A percentile compares a stretch with the other conserved stretches of the same genome.
These are phyloP conservation scores for Glyptemys insculpta DNA, from an alignment of 2,797 vertebrate species.

Conservation along the genomic window DNA sequence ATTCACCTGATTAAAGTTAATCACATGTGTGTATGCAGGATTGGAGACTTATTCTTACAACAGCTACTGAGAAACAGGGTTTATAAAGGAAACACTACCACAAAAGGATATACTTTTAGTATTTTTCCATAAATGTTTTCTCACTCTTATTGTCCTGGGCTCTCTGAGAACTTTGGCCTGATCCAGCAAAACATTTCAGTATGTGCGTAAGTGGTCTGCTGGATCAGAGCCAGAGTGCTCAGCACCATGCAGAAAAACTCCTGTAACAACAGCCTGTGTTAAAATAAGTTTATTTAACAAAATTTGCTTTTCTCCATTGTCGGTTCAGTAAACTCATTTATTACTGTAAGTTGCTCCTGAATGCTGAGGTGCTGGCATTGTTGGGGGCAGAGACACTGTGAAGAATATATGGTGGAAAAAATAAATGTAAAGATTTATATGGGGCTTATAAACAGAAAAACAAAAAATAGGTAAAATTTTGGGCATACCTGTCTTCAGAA, in stretches of 20 bases:
- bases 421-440: not conserved
- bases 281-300: not conserved
- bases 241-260: not conserved
- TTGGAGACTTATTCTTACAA: not conserved
- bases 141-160: not conserved
- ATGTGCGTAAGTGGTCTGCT: not conserved
- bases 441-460: not conserved
- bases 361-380: not conserved
- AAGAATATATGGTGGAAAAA: not conserved
- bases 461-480: not conserved
- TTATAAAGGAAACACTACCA: not conserved
- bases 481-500: not conserved
- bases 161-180: not conserved
- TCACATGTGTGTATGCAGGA: not conserved
- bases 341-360: not conserved
- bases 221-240: not conserved
- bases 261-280: not conserved
- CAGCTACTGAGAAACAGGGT: not conserved
- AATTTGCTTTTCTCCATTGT: not conserved
- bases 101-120: not conserved
- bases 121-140: not conserved
- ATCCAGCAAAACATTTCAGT: constrained; percentile 16
- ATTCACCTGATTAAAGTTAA: not conserved
- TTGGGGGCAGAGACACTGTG: not conserved
- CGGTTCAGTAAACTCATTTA: not conserved